Evolutionary conservation across 2,888 invertebrate genomes (phyloP).

Genomic region (Lasioglossum calceatum): DNA sequence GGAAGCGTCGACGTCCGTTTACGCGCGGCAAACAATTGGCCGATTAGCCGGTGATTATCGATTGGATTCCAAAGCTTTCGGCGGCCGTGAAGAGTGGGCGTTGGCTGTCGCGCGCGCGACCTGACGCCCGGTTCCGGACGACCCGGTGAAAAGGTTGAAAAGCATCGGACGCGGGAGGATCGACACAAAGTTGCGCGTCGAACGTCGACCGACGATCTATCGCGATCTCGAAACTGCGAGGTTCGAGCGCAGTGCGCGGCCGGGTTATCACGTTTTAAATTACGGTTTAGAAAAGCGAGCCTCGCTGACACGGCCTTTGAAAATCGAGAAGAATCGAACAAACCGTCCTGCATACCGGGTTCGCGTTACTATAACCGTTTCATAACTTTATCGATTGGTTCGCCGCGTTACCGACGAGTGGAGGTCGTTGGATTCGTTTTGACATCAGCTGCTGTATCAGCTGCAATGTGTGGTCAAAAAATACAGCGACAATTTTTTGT

Average conservation of each 20-base stretch:
- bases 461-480: too few relatives aligned
- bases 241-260: background rate
- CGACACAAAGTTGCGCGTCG: conserved; percentile 32
- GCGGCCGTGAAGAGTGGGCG: conserved; percentile 66
- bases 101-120: conserved; percentile 61
- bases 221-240: background rate
- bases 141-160: conserved; percentile 40
- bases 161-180: conserved; percentile 4
- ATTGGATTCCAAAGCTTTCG: conserved; percentile 67
- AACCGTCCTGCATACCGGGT: background rate
- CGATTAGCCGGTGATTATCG: conserved; percentile 71
- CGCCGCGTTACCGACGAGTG: background rate
- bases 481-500: too few relatives aligned
- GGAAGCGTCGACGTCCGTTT: conserved; percentile 42
- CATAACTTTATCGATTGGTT: conserved; percentile 11
- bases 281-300: background rate
- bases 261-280: background rate
- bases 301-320: background rate
- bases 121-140: conserved; percentile 31
- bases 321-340: conserved; percentile 11
- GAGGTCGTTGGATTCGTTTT: too few relatives aligned
- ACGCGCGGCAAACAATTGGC: conserved; percentile 62
- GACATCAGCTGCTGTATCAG: too few relatives aligned
- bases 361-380: conserved; percentile 30
- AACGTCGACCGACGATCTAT: background rate